phyloP scores from a whole-genome alignment of 2,113 vertebrate genomes.

The Ellobius talpinus region DNA sequence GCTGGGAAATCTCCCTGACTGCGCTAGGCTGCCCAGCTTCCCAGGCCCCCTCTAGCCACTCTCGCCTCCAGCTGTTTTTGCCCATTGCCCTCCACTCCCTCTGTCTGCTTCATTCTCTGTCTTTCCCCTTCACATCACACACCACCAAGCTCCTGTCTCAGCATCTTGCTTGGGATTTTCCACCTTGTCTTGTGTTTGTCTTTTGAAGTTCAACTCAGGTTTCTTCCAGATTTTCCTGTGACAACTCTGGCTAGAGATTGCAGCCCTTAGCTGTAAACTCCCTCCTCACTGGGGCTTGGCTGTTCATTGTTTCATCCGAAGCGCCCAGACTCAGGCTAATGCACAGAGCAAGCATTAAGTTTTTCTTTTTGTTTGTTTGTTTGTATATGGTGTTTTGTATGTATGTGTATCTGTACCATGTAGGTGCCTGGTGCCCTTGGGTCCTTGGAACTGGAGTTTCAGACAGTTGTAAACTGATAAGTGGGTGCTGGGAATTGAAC shows the following conservation, averaged over 20 bases:
- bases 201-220: neutral
- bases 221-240: neutral
- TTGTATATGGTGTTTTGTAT: neutral
- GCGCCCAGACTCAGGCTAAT: neutral
- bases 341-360: neutral
- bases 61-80: neutral
- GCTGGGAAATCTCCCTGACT: accelerated
- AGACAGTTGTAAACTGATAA: neutral
- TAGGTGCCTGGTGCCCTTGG: neutral
- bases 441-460: neutral
- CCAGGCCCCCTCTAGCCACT: neutral
- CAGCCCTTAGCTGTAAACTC: neutral
- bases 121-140: neutral
- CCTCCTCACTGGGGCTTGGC: neutral
- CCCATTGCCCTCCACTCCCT: neutral
- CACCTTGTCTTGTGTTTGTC: neutral
- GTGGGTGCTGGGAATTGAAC: neutral
- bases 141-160: neutral
- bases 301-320: neutral
- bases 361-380: neutral
- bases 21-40: neutral
- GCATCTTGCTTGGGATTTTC: neutral
- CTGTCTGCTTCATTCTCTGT: neutral
- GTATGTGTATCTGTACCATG: neutral
- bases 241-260: neutral